Percentiles rank a stretch among this genome's conserved stretches.
These are phyloP conservation scores for Microplitis manilae DNA, from an alignment of 2,888 invertebrate genomes.

Conservation along the genomic window DNA sequence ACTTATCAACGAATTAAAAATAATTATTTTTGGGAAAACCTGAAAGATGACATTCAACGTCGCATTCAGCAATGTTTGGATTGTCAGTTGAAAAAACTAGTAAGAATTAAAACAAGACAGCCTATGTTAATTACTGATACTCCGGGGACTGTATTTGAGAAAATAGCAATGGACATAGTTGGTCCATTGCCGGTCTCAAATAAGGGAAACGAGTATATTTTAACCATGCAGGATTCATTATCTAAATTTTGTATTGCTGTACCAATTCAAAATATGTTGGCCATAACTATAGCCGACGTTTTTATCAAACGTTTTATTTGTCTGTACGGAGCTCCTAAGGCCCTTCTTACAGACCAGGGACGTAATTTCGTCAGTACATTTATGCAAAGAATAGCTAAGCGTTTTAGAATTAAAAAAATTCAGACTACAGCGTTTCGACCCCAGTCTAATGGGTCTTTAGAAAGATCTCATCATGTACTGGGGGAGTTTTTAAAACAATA, in stretches of 20 bases:
- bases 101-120: constrained; percentile 34
- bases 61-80: constrained; percentile 19
- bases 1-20: constrained; percentile 30
- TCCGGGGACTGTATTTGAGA: constrained; percentile 31
- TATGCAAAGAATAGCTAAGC: neutral
- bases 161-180: constrained; percentile 42
- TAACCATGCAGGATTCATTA: constrained; percentile 45
- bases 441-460: neutral
- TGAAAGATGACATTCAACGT: constrained; percentile 28
- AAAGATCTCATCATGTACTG: neutral
- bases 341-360: constrained; percentile 23
- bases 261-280: neutral
- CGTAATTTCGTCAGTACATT: constrained; percentile 18
- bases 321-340: neutral
- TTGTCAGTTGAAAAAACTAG: constrained; percentile 35
- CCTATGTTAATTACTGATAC: constrained; percentile 42
- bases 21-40: constrained; percentile 31
- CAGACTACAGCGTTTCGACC: neutral
- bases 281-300: neutral
- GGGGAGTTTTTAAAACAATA: neutral
- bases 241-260: constrained; percentile 13
- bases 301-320: constrained; percentile 12
- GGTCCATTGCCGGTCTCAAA: constrained; percentile 47
- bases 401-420: neutral
- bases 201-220: constrained; percentile 48